These are phyloP conservation scores for Sinocyclocheilus anophthalmus DNA, from an alignment of 2,113 vertebrate genomes.

Conservation along the genomic window DNA sequence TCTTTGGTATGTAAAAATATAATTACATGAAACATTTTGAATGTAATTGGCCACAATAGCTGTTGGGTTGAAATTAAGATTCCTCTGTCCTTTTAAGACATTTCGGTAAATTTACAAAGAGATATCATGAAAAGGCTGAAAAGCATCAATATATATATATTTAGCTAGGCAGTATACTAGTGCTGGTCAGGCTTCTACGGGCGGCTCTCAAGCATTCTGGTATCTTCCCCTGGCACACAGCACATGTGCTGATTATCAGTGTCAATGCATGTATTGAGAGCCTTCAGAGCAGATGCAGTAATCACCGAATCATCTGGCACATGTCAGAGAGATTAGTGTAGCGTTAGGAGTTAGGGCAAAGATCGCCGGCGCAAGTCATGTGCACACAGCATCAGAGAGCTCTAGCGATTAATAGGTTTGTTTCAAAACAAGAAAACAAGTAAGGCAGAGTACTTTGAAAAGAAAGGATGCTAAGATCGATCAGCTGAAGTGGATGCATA, in stretches of 20 bases:
- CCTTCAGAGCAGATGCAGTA: slow-evolving; percentile 74
- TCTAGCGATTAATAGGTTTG: neutral
- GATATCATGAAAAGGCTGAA: neutral
- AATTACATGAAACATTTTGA: neutral
- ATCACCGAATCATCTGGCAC: slow-evolving; percentile 83
- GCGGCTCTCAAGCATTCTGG: too few species aligned
- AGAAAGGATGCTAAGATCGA: slow-evolving; percentile 39
- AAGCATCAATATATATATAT: neutral
- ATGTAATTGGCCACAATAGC: neutral
- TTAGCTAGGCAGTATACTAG: neutral
- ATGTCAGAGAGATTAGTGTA: slow-evolving; percentile 85
- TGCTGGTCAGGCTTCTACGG: neutral
- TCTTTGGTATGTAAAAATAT: neutral
- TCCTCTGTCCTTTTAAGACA: neutral
- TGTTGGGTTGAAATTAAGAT: neutral
- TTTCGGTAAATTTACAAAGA: neutral
- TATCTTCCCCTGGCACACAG: neutral
- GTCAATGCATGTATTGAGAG: slow-evolving; percentile 42
- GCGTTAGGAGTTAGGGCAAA: too few species aligned
- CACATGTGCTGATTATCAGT: slow-evolving; percentile 1
- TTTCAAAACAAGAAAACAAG: slow-evolving; percentile 14
- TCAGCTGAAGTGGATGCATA: slow-evolving; percentile 28
- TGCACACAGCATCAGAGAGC: slow-evolving; percentile 45
- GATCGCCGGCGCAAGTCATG: slow-evolving; percentile 76
- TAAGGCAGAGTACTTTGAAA: slow-evolving; percentile 61